phyloP scores from a whole-genome alignment of 2,888 invertebrate species.

The Tillus elongatus region DNA sequence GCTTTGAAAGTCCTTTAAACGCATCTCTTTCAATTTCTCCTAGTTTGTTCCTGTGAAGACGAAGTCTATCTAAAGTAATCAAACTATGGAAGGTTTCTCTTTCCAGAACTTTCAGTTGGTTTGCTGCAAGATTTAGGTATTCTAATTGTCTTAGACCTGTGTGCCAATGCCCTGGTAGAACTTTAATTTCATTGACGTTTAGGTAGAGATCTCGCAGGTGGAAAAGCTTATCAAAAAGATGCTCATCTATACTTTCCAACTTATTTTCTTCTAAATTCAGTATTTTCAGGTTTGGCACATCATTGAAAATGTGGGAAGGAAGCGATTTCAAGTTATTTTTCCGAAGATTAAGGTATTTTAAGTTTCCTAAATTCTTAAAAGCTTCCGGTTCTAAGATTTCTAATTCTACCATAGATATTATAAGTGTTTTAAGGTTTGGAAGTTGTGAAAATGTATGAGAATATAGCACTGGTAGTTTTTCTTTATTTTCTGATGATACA shows the following conservation, averaged over 20 bases:
- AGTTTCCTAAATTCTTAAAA: neutral
- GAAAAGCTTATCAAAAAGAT: neutral
- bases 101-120: neutral
- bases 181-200: neutral
- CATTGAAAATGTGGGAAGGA: neutral
- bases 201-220: neutral
- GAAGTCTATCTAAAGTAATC: neutral
- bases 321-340: neutral
- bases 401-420: neutral
- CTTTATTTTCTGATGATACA: neutral
- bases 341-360: neutral
- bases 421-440: neutral
- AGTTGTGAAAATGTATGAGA: neutral
- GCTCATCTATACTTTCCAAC: constrained; percentile 1
- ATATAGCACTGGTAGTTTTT: neutral
- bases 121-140: neutral
- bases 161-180: neutral
- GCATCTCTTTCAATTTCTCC: constrained; percentile 1
- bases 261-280: neutral
- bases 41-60: neutral
- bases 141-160: neutral
- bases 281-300: neutral
- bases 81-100: neutral
- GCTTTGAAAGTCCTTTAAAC: neutral
- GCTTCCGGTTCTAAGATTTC: neutral